Evolutionary conservation across 2,797 vertebrate genomes (phyloP).

Genomic region (Fratercula arctica): DNA sequence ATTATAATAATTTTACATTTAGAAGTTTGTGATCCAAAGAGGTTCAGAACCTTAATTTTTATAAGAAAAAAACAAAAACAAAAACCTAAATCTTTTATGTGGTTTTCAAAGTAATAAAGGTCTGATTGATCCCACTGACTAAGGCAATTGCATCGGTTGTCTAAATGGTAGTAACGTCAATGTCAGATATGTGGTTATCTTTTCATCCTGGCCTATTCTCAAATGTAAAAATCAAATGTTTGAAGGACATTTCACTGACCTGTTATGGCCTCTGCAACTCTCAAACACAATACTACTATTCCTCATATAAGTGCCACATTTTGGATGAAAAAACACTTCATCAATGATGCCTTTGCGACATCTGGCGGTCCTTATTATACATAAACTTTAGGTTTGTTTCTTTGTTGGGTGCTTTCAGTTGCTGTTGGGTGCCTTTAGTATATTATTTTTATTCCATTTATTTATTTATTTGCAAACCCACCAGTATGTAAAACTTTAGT

Average conservation of each 20-base stretch:
- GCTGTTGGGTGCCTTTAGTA: neutral
- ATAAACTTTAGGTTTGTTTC: constrained; percentile 78
- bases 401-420: constrained; percentile 2
- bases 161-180: constrained; percentile 83
- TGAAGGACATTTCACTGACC: constrained; percentile 98
- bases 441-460: constrained; percentile 42
- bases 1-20: constrained; percentile 29
- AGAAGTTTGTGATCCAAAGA: constrained; percentile 8
- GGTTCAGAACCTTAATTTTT: constrained; percentile 41
- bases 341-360: constrained; percentile 98
- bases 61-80: constrained; percentile 39
- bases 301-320: constrained; percentile 92
- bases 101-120: constrained; percentile 72
- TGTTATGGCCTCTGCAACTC: constrained; percentile 90
- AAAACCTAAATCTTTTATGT: constrained; percentile 37
- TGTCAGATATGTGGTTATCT: constrained; percentile 91
- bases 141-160: constrained; percentile 83
- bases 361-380: constrained; percentile 92
- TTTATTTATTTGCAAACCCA: constrained; percentile 74
- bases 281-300: constrained; percentile 83
- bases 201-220: constrained; percentile 86
- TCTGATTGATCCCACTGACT: constrained; percentile 75
- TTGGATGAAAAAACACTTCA: constrained; percentile 83
- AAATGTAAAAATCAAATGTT: constrained; percentile 97
- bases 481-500: constrained; percentile 80